Evolutionary conservation across 2,888 invertebrate genomes (phyloP).

Genomic region (Alsophila aescularia): DNA sequence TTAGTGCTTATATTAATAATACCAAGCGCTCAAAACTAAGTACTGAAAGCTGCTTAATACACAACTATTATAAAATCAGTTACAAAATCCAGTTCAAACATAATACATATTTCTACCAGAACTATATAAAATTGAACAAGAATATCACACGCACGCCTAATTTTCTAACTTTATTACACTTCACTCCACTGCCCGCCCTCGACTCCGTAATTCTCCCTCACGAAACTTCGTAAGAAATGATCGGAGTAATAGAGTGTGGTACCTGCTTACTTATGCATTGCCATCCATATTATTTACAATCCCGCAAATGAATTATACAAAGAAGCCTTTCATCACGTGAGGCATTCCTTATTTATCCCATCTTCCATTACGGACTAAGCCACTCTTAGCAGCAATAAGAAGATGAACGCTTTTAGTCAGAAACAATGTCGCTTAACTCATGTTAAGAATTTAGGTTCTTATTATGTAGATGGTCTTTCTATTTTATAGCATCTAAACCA

Average conservation of each 20-base stretch:
- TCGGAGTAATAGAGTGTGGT: slow-evolving; percentile 25
- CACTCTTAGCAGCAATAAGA: slow-evolving; percentile 38
- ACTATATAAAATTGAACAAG: not conserved
- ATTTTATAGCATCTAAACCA: too few relatives aligned
- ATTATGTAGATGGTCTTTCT: too few relatives aligned
- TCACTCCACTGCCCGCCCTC: slow-evolving; percentile 13
- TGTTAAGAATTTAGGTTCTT: too few relatives aligned
- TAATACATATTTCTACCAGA: not conserved
- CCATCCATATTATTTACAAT: slow-evolving; percentile 37
- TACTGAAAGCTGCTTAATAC: too few relatives aligned
- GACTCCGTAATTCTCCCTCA: slow-evolving; percentile 14
- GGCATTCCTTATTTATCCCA: slow-evolving; percentile 54
- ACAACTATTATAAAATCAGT: too few relatives aligned
- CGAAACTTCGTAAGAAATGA: slow-evolving; percentile 24
- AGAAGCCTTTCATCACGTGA: slow-evolving; percentile 44
- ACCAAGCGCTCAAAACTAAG: too few relatives aligned
- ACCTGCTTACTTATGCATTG: slow-evolving; percentile 48
- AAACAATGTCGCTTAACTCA: slow-evolving; percentile 42
- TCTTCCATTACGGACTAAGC: slow-evolving; percentile 50
- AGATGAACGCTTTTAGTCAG: slow-evolving; percentile 42
- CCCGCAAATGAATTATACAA: slow-evolving; percentile 57
- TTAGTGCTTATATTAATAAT: too few relatives aligned
- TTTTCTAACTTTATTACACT: slow-evolving; percentile 17
- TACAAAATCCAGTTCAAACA: too few relatives aligned
- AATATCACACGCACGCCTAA: not conserved